phyloP scores from a whole-genome alignment of 2,113 vertebrate genomes.

The Antechinus flavipes region DNA sequence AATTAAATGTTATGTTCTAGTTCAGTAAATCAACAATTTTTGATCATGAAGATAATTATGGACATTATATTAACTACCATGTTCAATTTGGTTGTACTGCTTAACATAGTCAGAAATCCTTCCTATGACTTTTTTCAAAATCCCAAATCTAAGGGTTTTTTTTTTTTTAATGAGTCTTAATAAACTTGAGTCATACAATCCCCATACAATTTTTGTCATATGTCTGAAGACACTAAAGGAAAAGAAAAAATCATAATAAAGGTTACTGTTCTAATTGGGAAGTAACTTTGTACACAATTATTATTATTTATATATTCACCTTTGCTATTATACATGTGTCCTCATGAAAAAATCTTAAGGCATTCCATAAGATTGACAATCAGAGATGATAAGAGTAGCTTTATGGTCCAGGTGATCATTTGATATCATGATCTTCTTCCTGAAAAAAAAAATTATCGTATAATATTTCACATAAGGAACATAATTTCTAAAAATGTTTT shows the following conservation, averaged over 20 bases:
- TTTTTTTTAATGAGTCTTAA: slow-evolving; percentile 42
- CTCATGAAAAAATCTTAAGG: slow-evolving; percentile 56
- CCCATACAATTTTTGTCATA: not conserved
- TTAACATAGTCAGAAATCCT: slow-evolving; percentile 23
- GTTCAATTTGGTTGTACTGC: slow-evolving; percentile 13
- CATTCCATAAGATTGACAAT: slow-evolving; percentile 57
- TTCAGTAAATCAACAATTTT: not conserved
- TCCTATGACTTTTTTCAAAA: slow-evolving; percentile 31
- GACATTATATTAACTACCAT: slow-evolving; percentile 19
- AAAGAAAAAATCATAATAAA: slow-evolving; percentile 30
- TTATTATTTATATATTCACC: slow-evolving; percentile 67
- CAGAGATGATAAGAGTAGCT: not conserved
- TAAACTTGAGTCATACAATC: slow-evolving; percentile 1
- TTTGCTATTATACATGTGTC: slow-evolving; percentile 70
- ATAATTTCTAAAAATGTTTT: slow-evolving; percentile 26
- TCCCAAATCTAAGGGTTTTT: not conserved
- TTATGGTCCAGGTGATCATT: slow-evolving; percentile 49
- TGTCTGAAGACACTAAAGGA: not conserved
- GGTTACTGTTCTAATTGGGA: slow-evolving; percentile 49
- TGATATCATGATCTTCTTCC: slow-evolving; percentile 10
- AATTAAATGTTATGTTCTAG: not conserved
- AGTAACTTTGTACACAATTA: slow-evolving; percentile 47
- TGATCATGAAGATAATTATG: slow-evolving; percentile 37
- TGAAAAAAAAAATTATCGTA: slow-evolving; percentile 36
- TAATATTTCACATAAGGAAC: slow-evolving; percentile 11